Percentiles rank a stretch among this genome's conserved stretches.
Conservation (phyloP, 2,797 vertebrate species). For the Macroramphosus scolopax region DNA sequence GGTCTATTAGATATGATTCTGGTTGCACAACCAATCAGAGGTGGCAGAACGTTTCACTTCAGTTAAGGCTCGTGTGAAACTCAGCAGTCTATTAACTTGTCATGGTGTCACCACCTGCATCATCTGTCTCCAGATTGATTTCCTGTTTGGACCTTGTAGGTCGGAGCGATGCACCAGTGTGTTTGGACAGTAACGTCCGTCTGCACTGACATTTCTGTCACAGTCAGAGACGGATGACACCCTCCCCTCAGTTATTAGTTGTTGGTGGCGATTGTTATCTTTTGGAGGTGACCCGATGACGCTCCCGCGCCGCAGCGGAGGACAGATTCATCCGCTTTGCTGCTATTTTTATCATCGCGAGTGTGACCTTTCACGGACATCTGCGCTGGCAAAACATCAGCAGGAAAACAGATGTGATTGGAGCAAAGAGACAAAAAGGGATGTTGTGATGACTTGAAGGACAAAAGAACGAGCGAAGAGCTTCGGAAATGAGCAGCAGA, state of each 20-base stretch:
- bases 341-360: not conserved
- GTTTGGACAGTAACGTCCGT: not conserved
- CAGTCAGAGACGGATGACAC: not conserved
- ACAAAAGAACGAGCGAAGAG: no score
- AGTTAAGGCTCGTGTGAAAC: no score
- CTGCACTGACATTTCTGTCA: not conserved
- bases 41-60: constrained; percentile 21
- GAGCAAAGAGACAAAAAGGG: not conserved
- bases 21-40: constrained; percentile 34
- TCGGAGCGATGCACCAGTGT: not conserved
- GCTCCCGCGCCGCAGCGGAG: not conserved
- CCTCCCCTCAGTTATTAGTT: not conserved
- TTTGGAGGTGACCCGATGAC: not conserved
- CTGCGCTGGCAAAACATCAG: not conserved
- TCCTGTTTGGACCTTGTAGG: not conserved
- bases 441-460: not conserved
- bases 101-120: constrained; percentile 4
- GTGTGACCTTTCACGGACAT: not conserved
- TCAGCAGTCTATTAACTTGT: constrained; percentile 1
- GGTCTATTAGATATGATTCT: no score
- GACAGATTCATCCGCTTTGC: not conserved
- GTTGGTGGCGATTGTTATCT: not conserved
- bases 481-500: no score
- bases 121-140: not conserved
- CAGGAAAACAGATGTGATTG: not conserved